A percentile compares a stretch with the other conserved stretches of the same genome.
Evolutionary conservation across 2,888 invertebrate genomes (phyloP).

Genomic region (Quadroppia sp.): DNA sequence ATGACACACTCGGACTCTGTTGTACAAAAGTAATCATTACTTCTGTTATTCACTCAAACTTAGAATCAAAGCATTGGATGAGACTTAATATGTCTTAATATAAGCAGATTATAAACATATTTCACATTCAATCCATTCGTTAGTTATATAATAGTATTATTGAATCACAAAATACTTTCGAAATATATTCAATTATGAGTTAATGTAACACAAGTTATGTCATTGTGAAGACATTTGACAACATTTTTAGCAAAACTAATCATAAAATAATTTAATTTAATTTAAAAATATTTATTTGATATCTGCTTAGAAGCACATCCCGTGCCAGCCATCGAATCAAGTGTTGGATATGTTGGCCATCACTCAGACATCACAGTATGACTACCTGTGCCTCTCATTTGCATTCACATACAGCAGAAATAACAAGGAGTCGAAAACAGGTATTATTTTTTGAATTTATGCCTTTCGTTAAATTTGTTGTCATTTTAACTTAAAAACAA

Average conservation of each 20-base stretch:
- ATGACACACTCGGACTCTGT: slow-evolving; percentile 50
- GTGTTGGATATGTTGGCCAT: slow-evolving; percentile 18
- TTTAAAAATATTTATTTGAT: neutral
- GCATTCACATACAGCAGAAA: slow-evolving; percentile 1
- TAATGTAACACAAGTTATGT: no score
- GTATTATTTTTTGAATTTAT: no score
- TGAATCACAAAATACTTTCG: no score
- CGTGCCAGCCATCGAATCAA: neutral
- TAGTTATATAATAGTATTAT: no score
- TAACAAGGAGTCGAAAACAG: slow-evolving; percentile 33
- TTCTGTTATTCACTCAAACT: neutral
- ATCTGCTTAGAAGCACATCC: neutral
- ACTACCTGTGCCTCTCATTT: neutral
- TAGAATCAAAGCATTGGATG: no score
- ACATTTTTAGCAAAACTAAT: no score
- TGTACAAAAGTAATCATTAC: neutral
- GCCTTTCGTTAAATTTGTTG: neutral
- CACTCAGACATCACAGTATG: slow-evolving; percentile 9
- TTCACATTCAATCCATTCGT: no score
- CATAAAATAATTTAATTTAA: neutral
- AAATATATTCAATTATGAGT: no score
- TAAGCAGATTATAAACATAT: no score
- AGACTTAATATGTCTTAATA: no score
- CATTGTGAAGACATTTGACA: no score
- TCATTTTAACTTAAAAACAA: neutral